A percentile compares a stretch with the other conserved stretches of the same genome.
These are phyloP conservation scores for Sphaerodactylus townsendi DNA, from an alignment of 2,113 vertebrate species.

Conservation along the genomic window DNA sequence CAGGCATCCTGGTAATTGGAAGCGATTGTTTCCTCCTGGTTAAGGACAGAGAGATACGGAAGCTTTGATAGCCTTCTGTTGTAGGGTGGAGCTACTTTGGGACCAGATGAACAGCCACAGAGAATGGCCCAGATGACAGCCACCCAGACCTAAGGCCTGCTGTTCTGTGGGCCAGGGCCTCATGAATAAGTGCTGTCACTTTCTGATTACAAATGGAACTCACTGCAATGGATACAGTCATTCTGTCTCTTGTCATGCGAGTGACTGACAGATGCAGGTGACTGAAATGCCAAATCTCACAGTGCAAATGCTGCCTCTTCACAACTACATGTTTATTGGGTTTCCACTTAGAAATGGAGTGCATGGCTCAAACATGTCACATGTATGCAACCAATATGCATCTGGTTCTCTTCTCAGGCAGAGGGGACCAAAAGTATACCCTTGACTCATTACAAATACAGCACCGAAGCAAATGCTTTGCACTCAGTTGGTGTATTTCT, in stretches of 20 bases:
- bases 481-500: no score
- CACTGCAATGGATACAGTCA: rapidly evolving
- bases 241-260: not conserved
- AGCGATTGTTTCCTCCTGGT: not conserved
- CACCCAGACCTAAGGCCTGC: not conserved
- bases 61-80: rapidly evolving
- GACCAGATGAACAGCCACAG: rapidly evolving
- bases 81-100: rapidly evolving
- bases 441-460: no score
- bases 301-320: rapidly evolving
- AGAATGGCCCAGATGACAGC: not conserved
- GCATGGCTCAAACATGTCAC: not conserved
- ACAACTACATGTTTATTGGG: no score
- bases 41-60: not conserved
- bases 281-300: rapidly evolving
- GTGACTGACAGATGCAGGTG: not conserved
- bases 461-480: no score
- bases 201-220: not conserved
- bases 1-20: not conserved
- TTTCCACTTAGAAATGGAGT: no score
- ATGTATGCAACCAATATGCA: not conserved
- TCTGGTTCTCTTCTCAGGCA: no score
- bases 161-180: not conserved
- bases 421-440: no score
- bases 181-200: not conserved